These are phyloP conservation scores for Trichoplusia ni DNA, from an alignment of 1,140 invertebrate genomes.

Conservation along the genomic window DNA sequence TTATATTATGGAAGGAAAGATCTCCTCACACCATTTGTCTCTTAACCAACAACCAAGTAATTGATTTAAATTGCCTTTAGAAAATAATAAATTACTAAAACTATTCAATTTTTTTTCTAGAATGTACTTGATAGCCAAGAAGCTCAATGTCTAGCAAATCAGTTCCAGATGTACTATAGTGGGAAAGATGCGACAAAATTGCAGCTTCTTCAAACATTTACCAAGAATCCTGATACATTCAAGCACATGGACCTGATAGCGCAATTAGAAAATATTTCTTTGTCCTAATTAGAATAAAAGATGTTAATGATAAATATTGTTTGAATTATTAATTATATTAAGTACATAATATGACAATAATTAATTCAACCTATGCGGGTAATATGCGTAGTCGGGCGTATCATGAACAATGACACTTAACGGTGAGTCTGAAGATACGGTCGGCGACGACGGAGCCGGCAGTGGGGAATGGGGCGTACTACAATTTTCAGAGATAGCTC, in stretches of 20 bases:
- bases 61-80: background rate
- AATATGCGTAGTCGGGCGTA: slow-evolving; percentile 66
- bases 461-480: slow-evolving; percentile 1
- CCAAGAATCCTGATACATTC: slow-evolving; percentile 87
- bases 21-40: background rate
- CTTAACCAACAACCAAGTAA: background rate
- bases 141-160: slow-evolving; percentile 92
- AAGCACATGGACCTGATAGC: slow-evolving; percentile 92
- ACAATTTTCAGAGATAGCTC: background rate
- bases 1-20: too few relatives aligned
- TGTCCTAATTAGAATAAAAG: slow-evolving; percentile 32
- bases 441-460: background rate
- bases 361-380: slow-evolving; percentile 65
- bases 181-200: slow-evolving; percentile 84
- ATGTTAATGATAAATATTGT: background rate
- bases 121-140: slow-evolving; percentile 89
- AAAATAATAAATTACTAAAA: background rate
- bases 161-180: slow-evolving; percentile 92
- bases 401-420: slow-evolving; percentile 37
- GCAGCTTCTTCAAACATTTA: slow-evolving; percentile 88
- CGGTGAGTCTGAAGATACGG: slow-evolving; percentile 21
- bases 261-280: slow-evolving; percentile 87
- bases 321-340: slow-evolving; percentile 1
- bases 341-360: background rate
- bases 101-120: slow-evolving; percentile 36